Base-by-base conservation (phyloP, 2,888 invertebrate genomes). In the Mimas tiliae region DNA sequence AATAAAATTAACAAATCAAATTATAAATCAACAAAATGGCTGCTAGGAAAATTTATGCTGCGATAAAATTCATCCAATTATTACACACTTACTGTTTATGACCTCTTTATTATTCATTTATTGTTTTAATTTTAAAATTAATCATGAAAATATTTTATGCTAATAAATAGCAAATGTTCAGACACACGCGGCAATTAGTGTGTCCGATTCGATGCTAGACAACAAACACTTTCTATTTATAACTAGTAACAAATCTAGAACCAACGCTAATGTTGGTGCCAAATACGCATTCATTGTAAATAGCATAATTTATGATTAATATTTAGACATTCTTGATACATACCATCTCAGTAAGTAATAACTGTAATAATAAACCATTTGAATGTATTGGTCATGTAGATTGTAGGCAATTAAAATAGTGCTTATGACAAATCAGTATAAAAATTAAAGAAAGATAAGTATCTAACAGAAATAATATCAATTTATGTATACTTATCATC, bases 221-320 rank as follows among this genome's bases (percentile, higher is more conserved):
- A 52, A 27, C 38, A 58, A 12, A 53, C 16, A 9, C 16, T 21
- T 55, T 58, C 58, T 58, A 58, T 58, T 58, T 42, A 42, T 58
- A 58, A 42, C 19, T n/a, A 58, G 42, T 19, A 16, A 58, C 42
- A 9, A 55, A 16, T 58, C 42, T 58, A 58, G 38, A 58, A 58
- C 34, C 58, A 58, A 42, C 42, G 16, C 38, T 58, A 6, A 58
- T 42, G 42, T 58, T 19, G 58, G 38, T 58, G 58, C 58, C 58
- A 58, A 58, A 58, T 38, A 58, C 58, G 58, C 58, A 11, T 50
- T 8, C 19, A 58, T 16, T 42, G 34, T 34, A 55, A 55, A 58
- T 58, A 42, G 19, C 19, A 42, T 58, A 12, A 42, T 42, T 55
- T 19, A 58, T 42, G 11, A 58, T 38, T 42, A 58, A 38, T 55